phyloP scores from a whole-genome alignment of 2,888 invertebrate species.

The Geotrupes spiniger region DNA sequence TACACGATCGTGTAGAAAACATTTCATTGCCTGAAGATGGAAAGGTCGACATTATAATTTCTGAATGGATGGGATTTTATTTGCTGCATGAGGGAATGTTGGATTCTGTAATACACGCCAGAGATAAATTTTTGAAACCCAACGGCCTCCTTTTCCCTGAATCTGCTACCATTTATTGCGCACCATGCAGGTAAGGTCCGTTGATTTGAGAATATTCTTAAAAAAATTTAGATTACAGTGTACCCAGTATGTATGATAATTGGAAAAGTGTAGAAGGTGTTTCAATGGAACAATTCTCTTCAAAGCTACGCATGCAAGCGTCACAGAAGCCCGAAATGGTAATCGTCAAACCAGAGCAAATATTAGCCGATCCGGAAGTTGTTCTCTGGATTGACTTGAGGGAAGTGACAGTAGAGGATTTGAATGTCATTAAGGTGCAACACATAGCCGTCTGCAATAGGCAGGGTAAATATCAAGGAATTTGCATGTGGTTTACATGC shows the following conservation, averaged over 20 bases:
- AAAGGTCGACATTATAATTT: conserved; percentile 85
- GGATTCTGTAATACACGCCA: conserved; percentile 79
- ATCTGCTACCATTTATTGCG: conserved; percentile 64
- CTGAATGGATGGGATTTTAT: conserved; percentile 99
- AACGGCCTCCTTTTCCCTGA: conserved; percentile 75
- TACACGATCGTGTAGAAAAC: conserved; percentile 76
- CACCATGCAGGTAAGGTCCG: conserved; percentile 52
- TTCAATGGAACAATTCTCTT: conserved; percentile 67
- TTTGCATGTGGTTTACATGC: conserved; percentile 81
- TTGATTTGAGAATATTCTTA: too few relatives aligned
- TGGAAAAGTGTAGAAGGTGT: conserved; percentile 83
- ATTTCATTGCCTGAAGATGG: conserved; percentile 60
- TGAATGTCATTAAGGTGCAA: conserved; percentile 59
- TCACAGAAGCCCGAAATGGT: conserved; percentile 66
- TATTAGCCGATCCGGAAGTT: conserved; percentile 64
- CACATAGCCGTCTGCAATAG: conserved; percentile 61
- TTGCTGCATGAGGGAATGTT: conserved; percentile 94
- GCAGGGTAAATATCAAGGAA: conserved; percentile 65
- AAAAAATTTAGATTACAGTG: conserved; percentile 49
- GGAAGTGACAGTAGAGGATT: conserved; percentile 58
- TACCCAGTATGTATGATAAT: conserved; percentile 64
- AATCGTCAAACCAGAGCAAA: conserved; percentile 54
- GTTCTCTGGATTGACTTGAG: conserved; percentile 68
- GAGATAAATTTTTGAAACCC: conserved; percentile 75
- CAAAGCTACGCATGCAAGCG: conserved; percentile 61